Evolutionary conservation across 2,797 vertebrate species (phyloP), one percentile per base, ranked within the genome.

Genomic region (Acipenser oxyrinchus): DNA sequence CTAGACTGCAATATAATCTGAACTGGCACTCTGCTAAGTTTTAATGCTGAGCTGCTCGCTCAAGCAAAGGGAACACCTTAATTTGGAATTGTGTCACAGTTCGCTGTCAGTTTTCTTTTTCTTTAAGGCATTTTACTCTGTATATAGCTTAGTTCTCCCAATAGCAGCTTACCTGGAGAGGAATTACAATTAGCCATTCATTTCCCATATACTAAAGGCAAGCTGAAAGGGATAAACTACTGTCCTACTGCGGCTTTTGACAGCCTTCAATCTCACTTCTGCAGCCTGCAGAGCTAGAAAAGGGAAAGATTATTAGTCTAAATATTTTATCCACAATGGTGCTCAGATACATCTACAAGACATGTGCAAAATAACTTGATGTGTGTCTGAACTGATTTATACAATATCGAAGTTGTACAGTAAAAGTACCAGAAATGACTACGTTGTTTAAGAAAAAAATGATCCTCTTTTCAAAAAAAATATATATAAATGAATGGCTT

Each of bases 171-270:
- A 90, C 86, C 88, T 84, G 85, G 82, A 72, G 83, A 86, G 71
- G 82, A 88, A 71, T 86, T 87, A 74, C 78, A 83, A 79, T 81
- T 89, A 76, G 81, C 83, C 80, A 48, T 83, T 87, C 88, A 90
- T 89, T 76, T 74, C 83, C 77, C 76, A 70, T 72, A 67, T 51
- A 73, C 70, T 72, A 73, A 73, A 67, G 81, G 73, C 77, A 49
- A 5, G 69, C 72, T 69, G 77, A 79, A 75, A 76, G 55, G 51
- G 23, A 69, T 64, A n/a, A 51, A 51, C 60, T 65, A 50, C 59
- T 53, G 11, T 61, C 49, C 70, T 53, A 60, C 49, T 6, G 51
- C 50, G 13, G 15, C 37, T 49, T 53, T 68, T 48, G 15, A 67
- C 66, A 62, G 71, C 75, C 73, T 76, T 80, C 68, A 71, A 8